Conservation (phyloP, 2,113 vertebrate species). For the Aix galericulata region DNA sequence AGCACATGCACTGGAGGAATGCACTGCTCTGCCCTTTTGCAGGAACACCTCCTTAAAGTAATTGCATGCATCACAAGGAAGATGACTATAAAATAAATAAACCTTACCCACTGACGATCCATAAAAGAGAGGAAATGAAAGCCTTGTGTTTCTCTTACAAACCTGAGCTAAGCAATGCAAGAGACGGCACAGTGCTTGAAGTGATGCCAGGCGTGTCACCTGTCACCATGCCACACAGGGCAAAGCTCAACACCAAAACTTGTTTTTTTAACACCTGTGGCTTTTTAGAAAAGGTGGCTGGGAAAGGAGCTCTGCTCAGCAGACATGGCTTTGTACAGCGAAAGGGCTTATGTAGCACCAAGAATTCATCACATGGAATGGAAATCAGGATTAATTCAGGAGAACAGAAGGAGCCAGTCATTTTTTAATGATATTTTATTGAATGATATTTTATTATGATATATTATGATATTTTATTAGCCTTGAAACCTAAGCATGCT, state of each 20-base stretch:
- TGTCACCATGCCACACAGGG: too few relatives aligned
- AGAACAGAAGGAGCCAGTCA: rapidly evolving
- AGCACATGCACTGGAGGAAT: rapidly evolving
- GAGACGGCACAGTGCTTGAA: neutral
- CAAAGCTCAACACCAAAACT: neutral
- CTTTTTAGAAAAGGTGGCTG: neutral
- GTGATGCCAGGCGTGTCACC: neutral
- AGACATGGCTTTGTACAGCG: neutral
- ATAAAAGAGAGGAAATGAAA: neutral
- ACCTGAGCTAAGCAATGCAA: neutral
- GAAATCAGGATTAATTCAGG: neutral
- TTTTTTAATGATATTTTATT: neutral
- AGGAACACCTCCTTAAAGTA: neutral
- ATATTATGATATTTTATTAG: too few relatives aligned
- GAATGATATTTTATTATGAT: too few relatives aligned
- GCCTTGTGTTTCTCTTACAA: neutral
- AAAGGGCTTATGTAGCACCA: neutral
- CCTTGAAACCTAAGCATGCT: neutral
- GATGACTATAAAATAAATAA: neutral
- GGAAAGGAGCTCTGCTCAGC: neutral
- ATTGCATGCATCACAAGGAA: neutral
- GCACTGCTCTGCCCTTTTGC: neutral
- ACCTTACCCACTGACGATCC: rapidly evolving
- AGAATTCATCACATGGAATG: neutral
- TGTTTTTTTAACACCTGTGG: neutral